These are phyloP conservation scores for Semibalanus balanoides DNA, from an alignment of 1,140 invertebrate species.

Conservation along the genomic window DNA sequence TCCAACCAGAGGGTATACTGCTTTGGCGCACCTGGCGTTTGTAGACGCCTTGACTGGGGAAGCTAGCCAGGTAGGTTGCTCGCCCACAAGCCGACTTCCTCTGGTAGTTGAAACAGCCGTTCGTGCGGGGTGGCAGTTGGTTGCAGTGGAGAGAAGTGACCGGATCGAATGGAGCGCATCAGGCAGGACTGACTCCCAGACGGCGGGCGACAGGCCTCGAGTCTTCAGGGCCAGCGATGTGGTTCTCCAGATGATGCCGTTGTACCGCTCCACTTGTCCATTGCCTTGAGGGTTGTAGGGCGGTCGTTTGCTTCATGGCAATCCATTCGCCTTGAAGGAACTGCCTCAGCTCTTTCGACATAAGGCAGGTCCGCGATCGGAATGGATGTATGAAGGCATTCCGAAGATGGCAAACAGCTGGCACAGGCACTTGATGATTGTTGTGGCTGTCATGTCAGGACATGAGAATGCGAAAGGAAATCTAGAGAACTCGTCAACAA, in stretches of 20 bases:
- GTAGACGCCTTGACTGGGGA: too few relatives aligned
- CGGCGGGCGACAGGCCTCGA: background rate
- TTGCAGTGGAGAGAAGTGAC: slow-evolving; percentile 15
- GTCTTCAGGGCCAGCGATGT: slow-evolving; percentile 13
- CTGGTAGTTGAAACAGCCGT: slow-evolving; percentile 12
- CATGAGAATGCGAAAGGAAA: slow-evolving; percentile 25
- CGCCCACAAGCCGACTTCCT: slow-evolving; percentile 5
- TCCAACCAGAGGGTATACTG: too few relatives aligned
- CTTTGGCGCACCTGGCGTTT: too few relatives aligned
- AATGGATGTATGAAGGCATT: slow-evolving; percentile 20
- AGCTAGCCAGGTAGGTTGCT: too few relatives aligned
- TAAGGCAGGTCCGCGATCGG: slow-evolving; percentile 19
- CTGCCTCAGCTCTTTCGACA: slow-evolving; percentile 19
- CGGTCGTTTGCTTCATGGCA: slow-evolving; percentile 16
- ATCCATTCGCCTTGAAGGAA: slow-evolving; percentile 13
- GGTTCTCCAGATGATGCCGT: slow-evolving; percentile 21
- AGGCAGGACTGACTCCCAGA: slow-evolving; percentile 13
- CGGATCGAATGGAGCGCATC: slow-evolving; percentile 14
- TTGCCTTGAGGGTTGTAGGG: slow-evolving; percentile 17
- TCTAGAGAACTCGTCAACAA: slow-evolving; percentile 26
- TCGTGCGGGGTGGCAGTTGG: slow-evolving; percentile 15
- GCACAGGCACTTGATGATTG: slow-evolving; percentile 20
- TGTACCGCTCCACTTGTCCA: slow-evolving; percentile 17
- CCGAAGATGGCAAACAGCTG: slow-evolving; percentile 21
- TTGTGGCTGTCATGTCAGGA: slow-evolving; percentile 18